These are phyloP conservation scores for Copsychus sechellarum DNA, from an alignment of 2,113 vertebrate species.

Conservation along the genomic window DNA sequence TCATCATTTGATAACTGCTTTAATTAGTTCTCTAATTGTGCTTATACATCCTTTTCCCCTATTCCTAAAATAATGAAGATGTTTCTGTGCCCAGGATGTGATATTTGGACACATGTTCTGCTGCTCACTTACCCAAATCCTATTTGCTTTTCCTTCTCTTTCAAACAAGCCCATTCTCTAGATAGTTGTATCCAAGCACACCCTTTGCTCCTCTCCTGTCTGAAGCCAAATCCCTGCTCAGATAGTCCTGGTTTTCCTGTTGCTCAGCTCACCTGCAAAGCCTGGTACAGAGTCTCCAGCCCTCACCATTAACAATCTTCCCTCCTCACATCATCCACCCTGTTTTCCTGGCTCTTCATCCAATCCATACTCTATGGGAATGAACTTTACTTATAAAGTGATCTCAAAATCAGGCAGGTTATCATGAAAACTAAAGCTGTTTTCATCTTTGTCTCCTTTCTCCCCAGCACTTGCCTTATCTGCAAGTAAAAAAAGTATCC, in stretches of 20 bases:
- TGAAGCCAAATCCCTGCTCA: background rate
- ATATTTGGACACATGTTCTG: fast-evolving
- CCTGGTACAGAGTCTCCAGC: background rate
- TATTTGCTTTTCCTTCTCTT: background rate
- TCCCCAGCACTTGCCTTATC: background rate
- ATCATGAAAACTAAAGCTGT: background rate
- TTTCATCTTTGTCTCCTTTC: background rate
- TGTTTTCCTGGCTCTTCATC: background rate
- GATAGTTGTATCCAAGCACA: background rate
- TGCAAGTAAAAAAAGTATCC: background rate
- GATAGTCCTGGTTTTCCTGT: background rate
- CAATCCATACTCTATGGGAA: background rate
- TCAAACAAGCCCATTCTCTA: background rate
- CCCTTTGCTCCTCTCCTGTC: background rate
- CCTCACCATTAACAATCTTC: background rate
- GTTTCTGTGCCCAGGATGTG: background rate
- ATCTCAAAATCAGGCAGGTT: background rate
- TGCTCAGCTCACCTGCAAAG: background rate
- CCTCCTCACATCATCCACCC: background rate
- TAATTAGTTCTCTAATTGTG: background rate
- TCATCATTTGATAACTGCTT: background rate
- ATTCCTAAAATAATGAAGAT: background rate
- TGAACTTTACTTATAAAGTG: background rate
- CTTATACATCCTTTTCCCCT: background rate
- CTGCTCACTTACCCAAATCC: background rate